phyloP scores from a whole-genome alignment of 1,140 invertebrate genomes.

The Drosophila sp. region DNA sequence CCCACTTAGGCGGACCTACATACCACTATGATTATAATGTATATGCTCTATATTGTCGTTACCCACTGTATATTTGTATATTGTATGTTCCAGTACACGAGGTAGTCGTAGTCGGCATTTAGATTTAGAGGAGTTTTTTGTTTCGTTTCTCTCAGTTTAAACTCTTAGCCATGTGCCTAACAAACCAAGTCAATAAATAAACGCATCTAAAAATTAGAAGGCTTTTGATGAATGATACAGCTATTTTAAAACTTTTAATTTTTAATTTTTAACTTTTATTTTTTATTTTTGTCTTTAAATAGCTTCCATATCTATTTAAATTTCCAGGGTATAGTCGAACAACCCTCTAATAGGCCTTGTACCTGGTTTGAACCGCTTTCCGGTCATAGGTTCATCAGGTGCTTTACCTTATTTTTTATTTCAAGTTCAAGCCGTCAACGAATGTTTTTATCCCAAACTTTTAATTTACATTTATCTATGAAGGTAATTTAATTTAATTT shows the following conservation, averaged over 20 bases:
- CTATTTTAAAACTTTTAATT: too few species aligned
- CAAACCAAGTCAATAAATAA: slow-evolving; percentile 64
- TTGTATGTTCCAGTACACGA: slow-evolving; percentile 67
- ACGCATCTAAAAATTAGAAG: slow-evolving; percentile 52
- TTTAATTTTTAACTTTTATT: too few species aligned
- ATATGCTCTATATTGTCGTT: slow-evolving; percentile 34
- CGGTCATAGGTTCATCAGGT: slow-evolving; percentile 32
- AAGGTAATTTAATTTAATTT: slow-evolving; percentile 63
- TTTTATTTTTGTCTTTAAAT: too few species aligned
- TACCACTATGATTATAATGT: slow-evolving; percentile 36
- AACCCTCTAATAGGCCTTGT: slow-evolving; percentile 15
- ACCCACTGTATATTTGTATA: slow-evolving; percentile 27
- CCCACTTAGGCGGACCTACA: slow-evolving; percentile 9
- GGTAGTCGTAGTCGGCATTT: slow-evolving; percentile 83
- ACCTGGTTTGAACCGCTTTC: slow-evolving; percentile 6
- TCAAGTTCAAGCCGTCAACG: slow-evolving; percentile 61
- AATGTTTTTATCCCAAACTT: slow-evolving; percentile 17
- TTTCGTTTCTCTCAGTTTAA: slow-evolving; percentile 46
- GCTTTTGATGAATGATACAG: too few species aligned
- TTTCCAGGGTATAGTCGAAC: too few species aligned
- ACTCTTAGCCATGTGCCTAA: slow-evolving; percentile 28
- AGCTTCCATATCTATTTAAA: too few species aligned
- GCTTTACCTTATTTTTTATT: slow-evolving; percentile 50
- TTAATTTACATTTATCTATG: slow-evolving; percentile 12
- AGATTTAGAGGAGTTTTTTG: slow-evolving; percentile 69